These are phyloP conservation scores for Podabrus alpinus DNA, from an alignment of 2,888 invertebrate species.

Conservation along the genomic window DNA sequence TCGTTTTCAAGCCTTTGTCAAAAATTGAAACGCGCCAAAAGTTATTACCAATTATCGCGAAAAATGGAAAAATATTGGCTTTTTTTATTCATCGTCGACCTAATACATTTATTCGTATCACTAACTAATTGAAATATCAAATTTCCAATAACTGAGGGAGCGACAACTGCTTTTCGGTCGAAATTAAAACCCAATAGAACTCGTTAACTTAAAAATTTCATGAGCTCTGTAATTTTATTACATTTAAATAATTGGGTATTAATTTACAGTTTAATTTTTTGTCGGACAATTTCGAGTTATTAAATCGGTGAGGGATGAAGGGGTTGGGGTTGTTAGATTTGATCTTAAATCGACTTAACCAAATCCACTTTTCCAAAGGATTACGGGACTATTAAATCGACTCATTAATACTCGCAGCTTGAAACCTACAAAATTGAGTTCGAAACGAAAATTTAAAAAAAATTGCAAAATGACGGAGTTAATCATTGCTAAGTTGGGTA, in stretches of 20 bases:
- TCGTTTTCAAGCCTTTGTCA: background rate
- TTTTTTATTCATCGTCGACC: constrained; percentile 28
- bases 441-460: background rate
- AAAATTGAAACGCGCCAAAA: background rate
- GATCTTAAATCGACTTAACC: background rate
- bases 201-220: background rate
- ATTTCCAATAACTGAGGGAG: constrained; percentile 35
- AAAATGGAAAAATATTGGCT: constrained; percentile 4
- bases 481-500: background rate
- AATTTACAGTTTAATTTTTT: background rate
- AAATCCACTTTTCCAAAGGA: background rate
- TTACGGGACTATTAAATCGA: background rate
- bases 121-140: constrained; percentile 42
- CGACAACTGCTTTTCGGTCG: constrained; percentile 10
- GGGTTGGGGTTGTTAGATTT: background rate
- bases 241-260: background rate
- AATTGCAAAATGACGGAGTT: background rate
- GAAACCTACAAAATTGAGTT: background rate
- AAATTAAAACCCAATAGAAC: background rate
- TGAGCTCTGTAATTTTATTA: background rate
- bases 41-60: background rate
- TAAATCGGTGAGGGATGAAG: background rate
- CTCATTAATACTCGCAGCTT: background rate
- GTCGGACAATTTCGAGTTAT: background rate
- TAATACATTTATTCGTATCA: constrained; percentile 34